phyloP scores from a whole-genome alignment of 2,888 invertebrate species.

The Anthoptus insignis region DNA sequence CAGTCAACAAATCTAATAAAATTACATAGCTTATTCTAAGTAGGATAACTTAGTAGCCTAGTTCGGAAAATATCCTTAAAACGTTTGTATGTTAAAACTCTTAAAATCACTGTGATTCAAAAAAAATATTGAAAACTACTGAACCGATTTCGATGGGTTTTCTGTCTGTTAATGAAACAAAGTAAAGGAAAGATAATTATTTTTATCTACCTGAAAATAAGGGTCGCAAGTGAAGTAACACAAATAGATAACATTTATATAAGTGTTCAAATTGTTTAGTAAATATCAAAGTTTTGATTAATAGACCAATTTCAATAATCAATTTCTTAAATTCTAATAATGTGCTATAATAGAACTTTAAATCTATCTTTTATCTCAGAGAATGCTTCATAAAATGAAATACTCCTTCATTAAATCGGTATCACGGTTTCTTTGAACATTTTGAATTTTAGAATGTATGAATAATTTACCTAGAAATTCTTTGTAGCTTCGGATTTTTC shows the following conservation, averaged over 20 bases:
- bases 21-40: neutral
- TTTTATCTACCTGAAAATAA: neutral
- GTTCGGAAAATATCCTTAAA: neutral
- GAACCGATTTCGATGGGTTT: conserved; percentile 3
- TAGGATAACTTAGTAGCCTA: conserved; percentile 1
- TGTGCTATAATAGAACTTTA: neutral
- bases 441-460: neutral
- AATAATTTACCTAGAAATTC: conserved; percentile 1
- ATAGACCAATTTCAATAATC: conserved; percentile 10
- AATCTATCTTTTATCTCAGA: neutral
- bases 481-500: neutral
- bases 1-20: neutral
- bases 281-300: neutral
- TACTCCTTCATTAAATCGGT: no score
- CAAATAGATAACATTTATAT: neutral
- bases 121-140: neutral
- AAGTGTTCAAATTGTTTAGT: conserved; percentile 4
- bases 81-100: neutral
- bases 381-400: neutral
- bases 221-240: neutral
- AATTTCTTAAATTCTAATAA: neutral
- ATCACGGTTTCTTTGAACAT: no score
- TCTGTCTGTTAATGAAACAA: neutral
- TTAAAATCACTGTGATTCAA: no score
- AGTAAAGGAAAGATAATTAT: neutral